phyloP scores from a whole-genome alignment of 1,140 invertebrate genomes.

The Musca vetustissima region DNA sequence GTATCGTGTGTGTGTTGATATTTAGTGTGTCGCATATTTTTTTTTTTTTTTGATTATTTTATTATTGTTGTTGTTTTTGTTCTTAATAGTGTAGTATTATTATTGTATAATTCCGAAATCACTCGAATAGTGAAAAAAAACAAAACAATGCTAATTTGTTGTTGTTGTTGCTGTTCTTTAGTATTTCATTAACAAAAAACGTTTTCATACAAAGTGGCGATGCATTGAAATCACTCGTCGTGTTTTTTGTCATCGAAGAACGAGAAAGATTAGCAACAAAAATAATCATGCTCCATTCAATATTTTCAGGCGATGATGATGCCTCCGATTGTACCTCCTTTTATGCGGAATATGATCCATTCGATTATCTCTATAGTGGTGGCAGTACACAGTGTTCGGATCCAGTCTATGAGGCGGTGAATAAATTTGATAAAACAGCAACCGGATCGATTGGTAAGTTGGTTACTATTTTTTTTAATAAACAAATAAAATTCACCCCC shows the following conservation, averaged over 20 bases:
- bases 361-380: conserved; percentile 76
- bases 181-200: too few relatives aligned
- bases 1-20: too few relatives aligned
- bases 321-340: conserved; percentile 62
- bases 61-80: too few relatives aligned
- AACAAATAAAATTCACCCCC: background rate
- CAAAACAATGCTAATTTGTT: background rate
- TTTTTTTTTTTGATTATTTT: too few relatives aligned
- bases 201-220: too few relatives aligned
- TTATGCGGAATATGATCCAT: conserved; percentile 83
- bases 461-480: background rate
- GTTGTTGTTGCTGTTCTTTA: too few relatives aligned
- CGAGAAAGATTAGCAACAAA: conserved; percentile 2
- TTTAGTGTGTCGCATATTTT: too few relatives aligned
- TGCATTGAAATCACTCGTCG: too few relatives aligned
- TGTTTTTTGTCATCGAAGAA: too few relatives aligned
- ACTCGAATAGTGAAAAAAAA: background rate
- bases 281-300: conserved; percentile 40
- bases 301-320: conserved; percentile 52
- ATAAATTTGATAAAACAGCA: conserved; percentile 65
- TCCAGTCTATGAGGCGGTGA: conserved; percentile 74
- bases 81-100: too few relatives aligned
- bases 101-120: too few relatives aligned
- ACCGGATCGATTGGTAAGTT: conserved; percentile 60
- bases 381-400: conserved; percentile 74